Evolutionary conservation across 2,888 invertebrate species (phyloP).

Genomic region (Pristionchus mayeri): DNA sequence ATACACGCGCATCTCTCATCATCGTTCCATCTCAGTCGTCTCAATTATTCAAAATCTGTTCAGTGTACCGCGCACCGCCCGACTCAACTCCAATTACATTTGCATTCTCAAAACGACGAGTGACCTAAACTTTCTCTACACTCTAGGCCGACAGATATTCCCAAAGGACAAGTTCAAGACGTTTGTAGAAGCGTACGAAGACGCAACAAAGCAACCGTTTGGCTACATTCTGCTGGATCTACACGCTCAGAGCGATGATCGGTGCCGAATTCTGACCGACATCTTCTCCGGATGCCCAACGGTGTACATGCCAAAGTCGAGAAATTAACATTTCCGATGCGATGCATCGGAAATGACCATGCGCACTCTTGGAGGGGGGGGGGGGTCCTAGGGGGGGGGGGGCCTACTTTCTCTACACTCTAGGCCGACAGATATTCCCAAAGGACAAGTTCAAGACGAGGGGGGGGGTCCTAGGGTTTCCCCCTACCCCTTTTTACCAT

Average conservation of each 20-base stretch:
- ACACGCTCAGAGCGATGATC: not conserved
- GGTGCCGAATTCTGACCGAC: not conserved
- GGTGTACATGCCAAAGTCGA: not conserved
- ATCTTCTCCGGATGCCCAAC: not conserved
- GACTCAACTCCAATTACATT: not conserved
- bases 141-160: not conserved
- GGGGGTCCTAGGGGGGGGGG: too few species aligned
- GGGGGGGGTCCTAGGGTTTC: too few species aligned
- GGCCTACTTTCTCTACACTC: too few species aligned
- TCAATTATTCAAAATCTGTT: too few species aligned
- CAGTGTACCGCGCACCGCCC: not conserved
- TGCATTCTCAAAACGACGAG: not conserved
- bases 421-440: too few species aligned
- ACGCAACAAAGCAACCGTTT: not conserved
- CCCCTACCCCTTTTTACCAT: too few species aligned
- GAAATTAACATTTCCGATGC: too few species aligned
- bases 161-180: not conserved
- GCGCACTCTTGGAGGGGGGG: too few species aligned
- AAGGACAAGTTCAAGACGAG: too few species aligned
- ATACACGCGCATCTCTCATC: not conserved
- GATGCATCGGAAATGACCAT: too few species aligned
- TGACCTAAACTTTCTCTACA: not conserved
- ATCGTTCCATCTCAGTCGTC: not conserved
- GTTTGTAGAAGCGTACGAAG: not conserved
- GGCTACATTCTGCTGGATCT: not conserved